Evolutionary conservation across 2,797 vertebrate genomes (phyloP).

Genomic region (Pangasius macronema): DNA sequence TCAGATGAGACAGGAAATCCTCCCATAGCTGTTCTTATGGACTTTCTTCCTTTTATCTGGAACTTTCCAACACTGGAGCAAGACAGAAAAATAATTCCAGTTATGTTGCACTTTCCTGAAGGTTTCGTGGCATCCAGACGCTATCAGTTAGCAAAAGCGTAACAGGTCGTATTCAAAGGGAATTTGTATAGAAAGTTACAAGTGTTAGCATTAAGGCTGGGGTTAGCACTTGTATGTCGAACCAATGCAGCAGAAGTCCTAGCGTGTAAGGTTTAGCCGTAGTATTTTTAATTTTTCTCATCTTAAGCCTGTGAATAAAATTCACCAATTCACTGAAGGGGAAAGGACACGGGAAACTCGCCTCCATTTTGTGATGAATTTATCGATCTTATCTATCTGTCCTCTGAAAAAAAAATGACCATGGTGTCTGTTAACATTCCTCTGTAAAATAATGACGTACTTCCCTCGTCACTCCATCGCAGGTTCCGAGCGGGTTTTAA

Average conservation of each 20-base stretch:
- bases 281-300: background rate
- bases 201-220: background rate
- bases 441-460: background rate
- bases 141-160: background rate
- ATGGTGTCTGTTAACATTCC: background rate
- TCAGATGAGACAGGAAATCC: background rate
- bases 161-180: background rate
- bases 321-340: background rate
- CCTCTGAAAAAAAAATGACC: no score
- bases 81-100: background rate
- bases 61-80: background rate
- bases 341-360: background rate
- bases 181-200: background rate
- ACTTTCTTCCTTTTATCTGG: background rate
- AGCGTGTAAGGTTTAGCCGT: background rate
- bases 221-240: background rate
- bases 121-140: background rate
- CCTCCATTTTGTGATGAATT: no score
- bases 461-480: background rate
- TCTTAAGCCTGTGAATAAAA: background rate
- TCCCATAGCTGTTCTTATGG: no score
- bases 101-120: background rate
- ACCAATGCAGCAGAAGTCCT: background rate
- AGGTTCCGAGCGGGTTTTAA: constrained; percentile 97
- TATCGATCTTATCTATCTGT: no score